These are phyloP conservation scores for Pycnonotus jocosus DNA, from an alignment of 2,113 vertebrate species.

Conservation along the genomic window DNA sequence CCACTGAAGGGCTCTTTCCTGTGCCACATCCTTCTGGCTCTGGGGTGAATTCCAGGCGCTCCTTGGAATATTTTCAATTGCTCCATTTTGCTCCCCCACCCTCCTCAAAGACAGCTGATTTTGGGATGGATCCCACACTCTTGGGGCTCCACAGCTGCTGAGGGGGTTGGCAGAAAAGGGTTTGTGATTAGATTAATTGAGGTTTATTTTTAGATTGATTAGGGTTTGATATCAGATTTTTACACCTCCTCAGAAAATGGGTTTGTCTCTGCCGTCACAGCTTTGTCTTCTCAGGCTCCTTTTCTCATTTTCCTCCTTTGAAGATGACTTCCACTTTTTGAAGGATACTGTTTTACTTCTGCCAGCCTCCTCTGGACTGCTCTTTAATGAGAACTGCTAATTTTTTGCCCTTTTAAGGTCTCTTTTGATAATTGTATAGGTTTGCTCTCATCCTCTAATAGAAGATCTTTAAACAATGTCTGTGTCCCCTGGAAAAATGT, in stretches of 20 bases:
- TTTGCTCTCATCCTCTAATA: constrained; percentile 28
- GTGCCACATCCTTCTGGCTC: fast-evolving
- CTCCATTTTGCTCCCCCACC: background rate
- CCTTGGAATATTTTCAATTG: background rate
- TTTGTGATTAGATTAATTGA: background rate
- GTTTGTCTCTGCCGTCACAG: background rate
- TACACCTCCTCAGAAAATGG: background rate
- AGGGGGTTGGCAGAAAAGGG: background rate
- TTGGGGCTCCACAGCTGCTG: background rate
- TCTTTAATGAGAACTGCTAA: constrained; percentile 25
- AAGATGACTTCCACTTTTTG: background rate
- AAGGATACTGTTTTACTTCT: background rate
- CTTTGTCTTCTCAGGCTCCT: background rate
- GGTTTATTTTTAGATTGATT: background rate
- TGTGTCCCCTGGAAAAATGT: constrained; percentile 34
- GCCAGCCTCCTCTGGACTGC: background rate
- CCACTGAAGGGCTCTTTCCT: background rate
- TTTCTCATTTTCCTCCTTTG: background rate
- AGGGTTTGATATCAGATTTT: background rate
- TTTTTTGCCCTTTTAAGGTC: constrained; percentile 35
- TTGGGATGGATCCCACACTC: background rate
- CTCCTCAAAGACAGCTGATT: background rate
- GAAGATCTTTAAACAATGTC: constrained; percentile 40
- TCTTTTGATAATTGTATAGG: constrained; percentile 36
- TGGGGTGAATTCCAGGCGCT: background rate